These are phyloP conservation scores for Myotis pilosus DNA, from an alignment of 2,797 vertebrate genomes.

Conservation along the genomic window DNA sequence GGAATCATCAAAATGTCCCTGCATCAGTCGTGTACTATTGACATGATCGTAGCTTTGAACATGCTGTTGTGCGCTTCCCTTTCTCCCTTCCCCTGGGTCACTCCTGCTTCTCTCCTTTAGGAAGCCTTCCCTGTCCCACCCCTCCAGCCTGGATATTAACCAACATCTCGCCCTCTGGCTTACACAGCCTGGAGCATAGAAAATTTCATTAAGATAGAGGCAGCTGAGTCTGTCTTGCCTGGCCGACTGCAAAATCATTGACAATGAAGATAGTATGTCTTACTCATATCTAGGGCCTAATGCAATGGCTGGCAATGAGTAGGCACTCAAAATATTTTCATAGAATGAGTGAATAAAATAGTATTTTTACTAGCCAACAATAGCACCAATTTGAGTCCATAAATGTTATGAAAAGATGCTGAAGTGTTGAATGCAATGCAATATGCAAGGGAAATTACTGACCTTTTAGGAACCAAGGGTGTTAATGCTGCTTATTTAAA, in stretches of 20 bases:
- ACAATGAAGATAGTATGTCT: not conserved
- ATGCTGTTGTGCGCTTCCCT: not conserved
- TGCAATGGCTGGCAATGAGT: not conserved
- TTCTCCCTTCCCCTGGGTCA: not conserved
- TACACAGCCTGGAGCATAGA: not conserved
- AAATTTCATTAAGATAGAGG: not conserved
- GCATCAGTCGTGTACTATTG: not conserved
- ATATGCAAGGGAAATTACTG: not conserved
- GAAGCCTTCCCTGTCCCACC: not conserved
- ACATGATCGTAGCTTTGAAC: not conserved
- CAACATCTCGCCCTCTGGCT: not conserved
- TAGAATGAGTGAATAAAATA: not conserved
- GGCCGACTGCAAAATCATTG: not conserved
- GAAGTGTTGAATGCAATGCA: not conserved
- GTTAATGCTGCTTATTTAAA: not conserved
- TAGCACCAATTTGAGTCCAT: not conserved
- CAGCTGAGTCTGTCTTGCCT: not conserved
- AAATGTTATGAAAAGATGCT: constrained; percentile 8
- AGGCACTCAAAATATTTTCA: not conserved
- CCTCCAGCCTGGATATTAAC: not conserved
- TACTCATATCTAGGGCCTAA: not conserved
- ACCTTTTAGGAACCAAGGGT: not conserved
- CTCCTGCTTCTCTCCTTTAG: not conserved
- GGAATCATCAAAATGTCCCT: not conserved
- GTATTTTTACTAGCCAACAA: not conserved